Conservation (phyloP, 2,113 vertebrate genomes). For the Saimiri boliviensis region DNA sequence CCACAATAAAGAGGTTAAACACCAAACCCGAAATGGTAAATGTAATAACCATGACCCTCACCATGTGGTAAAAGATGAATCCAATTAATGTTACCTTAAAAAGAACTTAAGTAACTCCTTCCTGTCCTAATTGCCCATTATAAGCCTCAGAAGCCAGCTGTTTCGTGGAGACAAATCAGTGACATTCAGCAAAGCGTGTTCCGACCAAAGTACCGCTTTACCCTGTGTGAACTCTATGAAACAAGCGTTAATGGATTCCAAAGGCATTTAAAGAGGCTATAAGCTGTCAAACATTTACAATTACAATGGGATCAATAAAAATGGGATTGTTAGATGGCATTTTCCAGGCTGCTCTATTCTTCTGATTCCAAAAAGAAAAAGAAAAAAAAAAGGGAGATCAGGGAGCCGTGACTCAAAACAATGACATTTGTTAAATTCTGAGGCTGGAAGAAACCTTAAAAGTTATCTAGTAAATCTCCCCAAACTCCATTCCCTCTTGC, state of each 20-base stretch:
- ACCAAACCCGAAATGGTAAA: slow-evolving; percentile 72
- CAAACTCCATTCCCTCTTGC: background rate
- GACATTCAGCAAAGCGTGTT: background rate
- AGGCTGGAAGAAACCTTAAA: background rate
- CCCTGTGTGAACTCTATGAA: slow-evolving; percentile 7
- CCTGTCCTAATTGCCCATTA: slow-evolving; percentile 13
- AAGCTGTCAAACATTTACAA: slow-evolving; percentile 77
- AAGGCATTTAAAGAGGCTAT: slow-evolving; percentile 60
- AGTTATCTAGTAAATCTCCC: background rate
- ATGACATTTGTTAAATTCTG: background rate
- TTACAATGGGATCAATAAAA: slow-evolving; percentile 73
- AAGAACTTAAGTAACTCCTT: slow-evolving; percentile 42
- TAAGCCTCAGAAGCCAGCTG: slow-evolving; percentile 18
- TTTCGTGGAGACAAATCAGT: background rate
- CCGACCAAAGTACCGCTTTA: slow-evolving; percentile 10
- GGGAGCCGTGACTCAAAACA: slow-evolving; percentile 70
- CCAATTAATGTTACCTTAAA: slow-evolving; percentile 74
- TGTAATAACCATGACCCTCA: slow-evolving; percentile 31
- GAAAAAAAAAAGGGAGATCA: slow-evolving; percentile 66
- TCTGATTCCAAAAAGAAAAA: slow-evolving; percentile 70
- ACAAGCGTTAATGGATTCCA: slow-evolving; percentile 24
- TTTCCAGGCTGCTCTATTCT: slow-evolving; percentile 70
- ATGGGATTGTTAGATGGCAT: slow-evolving; percentile 67
- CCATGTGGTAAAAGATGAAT: slow-evolving; percentile 24
- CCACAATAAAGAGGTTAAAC: slow-evolving; percentile 71